Conservation (phyloP, 2,113 vertebrate genomes). For the Acrocephalus arundinaceus region DNA sequence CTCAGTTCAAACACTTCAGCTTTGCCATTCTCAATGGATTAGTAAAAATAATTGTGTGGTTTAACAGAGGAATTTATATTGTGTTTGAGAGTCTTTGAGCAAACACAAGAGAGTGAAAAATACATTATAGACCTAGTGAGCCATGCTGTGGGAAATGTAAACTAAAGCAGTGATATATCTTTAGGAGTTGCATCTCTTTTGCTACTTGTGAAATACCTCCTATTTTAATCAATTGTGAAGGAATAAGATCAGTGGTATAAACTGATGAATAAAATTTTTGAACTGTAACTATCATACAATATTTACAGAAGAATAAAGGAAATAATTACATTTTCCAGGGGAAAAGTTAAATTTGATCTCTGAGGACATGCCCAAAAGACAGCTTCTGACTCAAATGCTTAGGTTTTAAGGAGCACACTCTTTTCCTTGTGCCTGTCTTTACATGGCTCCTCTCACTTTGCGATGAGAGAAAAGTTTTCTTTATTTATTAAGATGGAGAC, state of each 20-base stretch:
- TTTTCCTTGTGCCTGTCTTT: neutral
- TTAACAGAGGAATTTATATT: slow-evolving; percentile 68
- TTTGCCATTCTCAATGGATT: slow-evolving; percentile 64
- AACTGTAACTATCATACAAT: neutral
- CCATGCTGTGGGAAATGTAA: slow-evolving; percentile 37
- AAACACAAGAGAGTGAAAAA: slow-evolving; percentile 68
- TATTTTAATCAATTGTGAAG: slow-evolving; percentile 47
- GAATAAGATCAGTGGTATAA: neutral
- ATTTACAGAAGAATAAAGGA: slow-evolving; percentile 27
- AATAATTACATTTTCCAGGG: neutral
- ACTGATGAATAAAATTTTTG: slow-evolving; percentile 23
- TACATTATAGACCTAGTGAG: slow-evolving; percentile 46
- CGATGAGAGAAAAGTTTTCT: neutral
- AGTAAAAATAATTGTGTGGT: slow-evolving; percentile 65
- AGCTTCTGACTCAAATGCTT: neutral
- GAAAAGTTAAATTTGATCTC: neutral
- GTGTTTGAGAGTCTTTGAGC: slow-evolving; percentile 66
- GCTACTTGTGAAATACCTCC: slow-evolving; percentile 22
- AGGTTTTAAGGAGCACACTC: neutral
- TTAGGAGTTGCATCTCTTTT: slow-evolving; percentile 50
- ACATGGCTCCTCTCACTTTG: neutral
- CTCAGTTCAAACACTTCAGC: slow-evolving; percentile 52
- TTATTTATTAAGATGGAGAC: neutral
- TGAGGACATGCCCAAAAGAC: neutral
- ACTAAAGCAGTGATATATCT: slow-evolving; percentile 26